These are phyloP conservation scores for Euplexia lucipara DNA, from an alignment of 2,888 invertebrate species.

Conservation along the genomic window DNA sequence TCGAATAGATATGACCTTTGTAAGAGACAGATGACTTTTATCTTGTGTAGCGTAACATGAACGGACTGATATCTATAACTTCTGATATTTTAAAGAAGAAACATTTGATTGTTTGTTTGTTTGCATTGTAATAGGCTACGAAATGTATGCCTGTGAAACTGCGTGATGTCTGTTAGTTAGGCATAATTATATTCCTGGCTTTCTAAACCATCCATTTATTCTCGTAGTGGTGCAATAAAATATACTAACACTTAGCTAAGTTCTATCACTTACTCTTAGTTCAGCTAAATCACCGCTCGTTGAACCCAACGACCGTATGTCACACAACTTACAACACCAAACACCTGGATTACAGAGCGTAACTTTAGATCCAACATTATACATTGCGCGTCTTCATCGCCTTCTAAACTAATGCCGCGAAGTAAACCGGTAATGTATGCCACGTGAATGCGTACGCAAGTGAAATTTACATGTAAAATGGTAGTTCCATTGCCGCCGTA, in stretches of 20 bases:
- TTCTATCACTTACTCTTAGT: neutral
- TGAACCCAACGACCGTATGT: constrained; percentile 31
- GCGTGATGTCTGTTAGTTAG: too few species aligned
- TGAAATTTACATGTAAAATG: constrained; percentile 72
- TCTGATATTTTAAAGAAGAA: too few species aligned
- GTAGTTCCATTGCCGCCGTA: constrained; percentile 54
- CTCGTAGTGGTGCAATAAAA: neutral
- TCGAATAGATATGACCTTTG: too few species aligned
- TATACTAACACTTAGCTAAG: neutral
- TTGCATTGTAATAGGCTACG: too few species aligned
- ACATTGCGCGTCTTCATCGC: constrained; percentile 58
- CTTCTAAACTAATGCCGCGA: constrained; percentile 32
- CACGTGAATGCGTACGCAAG: constrained; percentile 56
- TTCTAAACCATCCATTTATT: too few species aligned
- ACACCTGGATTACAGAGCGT: constrained; percentile 64
- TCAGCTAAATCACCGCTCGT: neutral
- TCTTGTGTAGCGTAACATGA: too few species aligned
- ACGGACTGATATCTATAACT: too few species aligned
- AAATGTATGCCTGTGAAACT: too few species aligned
- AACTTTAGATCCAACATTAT: constrained; percentile 55
- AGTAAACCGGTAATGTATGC: constrained; percentile 67
- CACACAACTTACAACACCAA: constrained; percentile 47
- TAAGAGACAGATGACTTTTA: too few species aligned
- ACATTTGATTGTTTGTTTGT: too few species aligned
- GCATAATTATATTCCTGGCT: too few species aligned